Evolutionary conservation across 2,797 vertebrate genomes (phyloP).

Genomic region (Hafferia zeledoni): DNA sequence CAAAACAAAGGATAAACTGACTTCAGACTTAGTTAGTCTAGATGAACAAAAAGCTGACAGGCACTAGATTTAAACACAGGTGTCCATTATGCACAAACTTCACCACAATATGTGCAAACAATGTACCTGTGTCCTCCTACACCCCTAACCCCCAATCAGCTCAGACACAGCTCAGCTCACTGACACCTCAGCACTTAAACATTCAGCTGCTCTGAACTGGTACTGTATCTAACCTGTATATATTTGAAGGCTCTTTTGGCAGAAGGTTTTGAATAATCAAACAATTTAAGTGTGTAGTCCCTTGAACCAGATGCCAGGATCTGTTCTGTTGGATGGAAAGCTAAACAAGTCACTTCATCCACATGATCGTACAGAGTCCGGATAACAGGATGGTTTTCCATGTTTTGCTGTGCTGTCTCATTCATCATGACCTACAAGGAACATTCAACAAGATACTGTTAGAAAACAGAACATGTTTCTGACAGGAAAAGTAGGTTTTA

Average conservation of each 20-base stretch:
- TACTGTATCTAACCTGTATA: constrained; percentile 87
- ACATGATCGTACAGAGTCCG: constrained; percentile 96
- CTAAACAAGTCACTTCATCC: constrained; percentile 95
- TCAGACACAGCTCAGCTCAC: background rate
- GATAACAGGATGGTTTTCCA: constrained; percentile 99
- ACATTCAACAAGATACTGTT: background rate
- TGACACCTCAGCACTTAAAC: background rate
- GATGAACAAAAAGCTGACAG: background rate
- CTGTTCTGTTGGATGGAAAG: constrained; percentile 96
- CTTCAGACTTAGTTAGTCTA: background rate
- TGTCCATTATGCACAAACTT: background rate
- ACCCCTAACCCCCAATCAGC: background rate
- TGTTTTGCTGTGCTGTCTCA: constrained; percentile 97
- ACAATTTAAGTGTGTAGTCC: constrained; percentile 96
- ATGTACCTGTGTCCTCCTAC: background rate
- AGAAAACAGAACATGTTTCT: background rate
- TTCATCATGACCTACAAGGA: constrained; percentile 96
- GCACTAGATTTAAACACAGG: background rate
- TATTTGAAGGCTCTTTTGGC: constrained; percentile 98
- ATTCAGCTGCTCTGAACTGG: background rate
- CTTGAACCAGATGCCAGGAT: constrained; percentile 96
- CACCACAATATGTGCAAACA: background rate
- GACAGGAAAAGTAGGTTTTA: background rate
- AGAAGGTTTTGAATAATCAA: constrained; percentile 98
- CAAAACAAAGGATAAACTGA: accelerated